A percentile compares a stretch with the other conserved stretches of the same genome.
These are phyloP conservation scores for Acanthornis magna DNA, from an alignment of 2,797 vertebrate genomes.

Conservation along the genomic window DNA sequence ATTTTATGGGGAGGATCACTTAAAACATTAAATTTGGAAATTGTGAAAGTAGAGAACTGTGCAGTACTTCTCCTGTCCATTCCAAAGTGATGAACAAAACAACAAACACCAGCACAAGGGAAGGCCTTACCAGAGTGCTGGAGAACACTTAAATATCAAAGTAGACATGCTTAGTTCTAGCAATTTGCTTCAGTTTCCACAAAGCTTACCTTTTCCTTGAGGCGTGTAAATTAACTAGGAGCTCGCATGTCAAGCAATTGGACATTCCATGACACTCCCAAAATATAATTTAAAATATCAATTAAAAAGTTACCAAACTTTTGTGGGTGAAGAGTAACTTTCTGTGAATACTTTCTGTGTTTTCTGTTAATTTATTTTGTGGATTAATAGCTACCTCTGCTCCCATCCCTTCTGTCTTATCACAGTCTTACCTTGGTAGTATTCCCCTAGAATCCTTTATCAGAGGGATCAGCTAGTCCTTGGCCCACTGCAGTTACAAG, in stretches of 20 bases:
- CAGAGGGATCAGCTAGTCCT: background rate
- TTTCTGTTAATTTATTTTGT: background rate
- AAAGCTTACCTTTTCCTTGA: background rate
- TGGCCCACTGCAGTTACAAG: background rate
- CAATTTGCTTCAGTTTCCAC: background rate
- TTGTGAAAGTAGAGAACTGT: background rate
- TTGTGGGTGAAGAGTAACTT: background rate
- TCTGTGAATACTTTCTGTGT: background rate
- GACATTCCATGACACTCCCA: background rate
- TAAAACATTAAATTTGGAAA: background rate
- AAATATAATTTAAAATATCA: background rate
- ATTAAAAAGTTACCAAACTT: background rate
- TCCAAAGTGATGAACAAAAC: background rate
- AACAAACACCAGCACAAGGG: background rate
- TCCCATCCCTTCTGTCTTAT: background rate
- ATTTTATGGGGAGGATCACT: background rate
- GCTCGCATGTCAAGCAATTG: background rate
- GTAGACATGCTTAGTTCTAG: background rate
- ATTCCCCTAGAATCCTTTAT: background rate
- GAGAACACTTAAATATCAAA: background rate
- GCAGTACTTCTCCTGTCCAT: background rate
- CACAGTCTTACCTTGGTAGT: rapidly evolving
- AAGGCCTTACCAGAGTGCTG: background rate
- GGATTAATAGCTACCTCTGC: background rate
- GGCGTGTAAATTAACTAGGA: background rate